Evolutionary conservation across 2,888 invertebrate genomes (phyloP).

Genomic region (Ophion ventricosus): DNA sequence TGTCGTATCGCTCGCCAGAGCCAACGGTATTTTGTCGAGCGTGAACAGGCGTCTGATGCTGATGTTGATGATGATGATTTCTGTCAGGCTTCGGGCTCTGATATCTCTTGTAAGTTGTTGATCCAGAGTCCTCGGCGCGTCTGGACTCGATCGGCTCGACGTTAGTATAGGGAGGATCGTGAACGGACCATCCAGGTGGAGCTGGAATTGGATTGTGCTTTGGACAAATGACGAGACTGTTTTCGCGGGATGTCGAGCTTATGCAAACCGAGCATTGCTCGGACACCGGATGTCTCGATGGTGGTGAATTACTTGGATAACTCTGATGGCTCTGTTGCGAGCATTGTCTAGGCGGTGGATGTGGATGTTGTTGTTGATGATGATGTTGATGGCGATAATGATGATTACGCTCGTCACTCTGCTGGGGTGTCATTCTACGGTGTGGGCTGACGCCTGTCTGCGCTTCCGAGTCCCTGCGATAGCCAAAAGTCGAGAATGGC

Average conservation of each 20-base stretch:
- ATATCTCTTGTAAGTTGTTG: constrained; percentile 75
- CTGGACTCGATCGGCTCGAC: constrained; percentile 62
- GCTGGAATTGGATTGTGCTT: constrained; percentile 79
- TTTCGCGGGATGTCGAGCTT: constrained; percentile 73
- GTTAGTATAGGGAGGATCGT: constrained; percentile 73
- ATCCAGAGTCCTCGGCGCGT: constrained; percentile 73
- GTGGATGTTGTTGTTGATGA: constrained; percentile 62
- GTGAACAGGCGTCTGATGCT: constrained; percentile 51
- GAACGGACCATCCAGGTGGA: constrained; percentile 80
- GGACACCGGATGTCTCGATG: constrained; percentile 62
- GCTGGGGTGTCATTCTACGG: constrained; percentile 31
- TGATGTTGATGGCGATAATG: constrained; percentile 68
- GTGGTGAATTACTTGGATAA: constrained; percentile 61
- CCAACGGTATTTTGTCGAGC: constrained; percentile 70
- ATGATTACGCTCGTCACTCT: constrained; percentile 69
- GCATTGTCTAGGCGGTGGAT: constrained; percentile 65
- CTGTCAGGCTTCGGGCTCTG: constrained; percentile 75
- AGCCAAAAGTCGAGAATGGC: constrained; percentile 85
- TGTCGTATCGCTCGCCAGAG: constrained; percentile 79
- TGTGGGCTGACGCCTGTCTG: constrained; percentile 69
- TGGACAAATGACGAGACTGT: constrained; percentile 72
- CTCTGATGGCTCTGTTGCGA: constrained; percentile 61
- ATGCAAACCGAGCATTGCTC: constrained; percentile 76
- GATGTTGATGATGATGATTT: constrained; percentile 37
- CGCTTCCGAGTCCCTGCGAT: constrained; percentile 74